A percentile compares a stretch with the other conserved stretches of the same genome.
These are phyloP conservation scores for Rotaria macrura DNA, from an alignment of 2,888 invertebrate species.

Conservation along the genomic window DNA sequence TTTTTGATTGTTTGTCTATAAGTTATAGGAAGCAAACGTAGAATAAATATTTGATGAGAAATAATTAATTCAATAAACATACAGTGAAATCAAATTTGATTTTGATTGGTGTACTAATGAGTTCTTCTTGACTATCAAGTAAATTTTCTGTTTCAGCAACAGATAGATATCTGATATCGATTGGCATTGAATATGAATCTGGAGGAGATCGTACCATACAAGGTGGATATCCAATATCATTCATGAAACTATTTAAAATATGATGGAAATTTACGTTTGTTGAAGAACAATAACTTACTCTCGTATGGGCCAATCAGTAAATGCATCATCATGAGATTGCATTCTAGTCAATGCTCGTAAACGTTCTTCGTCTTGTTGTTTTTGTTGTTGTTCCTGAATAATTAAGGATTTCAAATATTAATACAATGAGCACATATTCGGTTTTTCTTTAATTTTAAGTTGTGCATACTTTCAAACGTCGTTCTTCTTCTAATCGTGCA, in stretches of 20 bases:
- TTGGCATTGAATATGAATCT: neutral
- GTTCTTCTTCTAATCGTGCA: neutral
- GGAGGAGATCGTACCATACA: neutral
- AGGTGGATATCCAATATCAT: neutral
- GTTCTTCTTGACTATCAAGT: slow-evolving; percentile 10
- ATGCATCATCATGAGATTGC: neutral
- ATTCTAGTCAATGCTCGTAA: neutral
- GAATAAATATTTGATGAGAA: neutral
- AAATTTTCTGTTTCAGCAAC: neutral
- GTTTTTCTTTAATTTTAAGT: no score
- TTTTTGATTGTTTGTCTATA: neutral
- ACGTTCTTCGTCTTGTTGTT: neutral
- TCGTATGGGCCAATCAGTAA: neutral
- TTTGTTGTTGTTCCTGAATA: neutral
- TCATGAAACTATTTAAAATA: neutral
- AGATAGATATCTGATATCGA: neutral
- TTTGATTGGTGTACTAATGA: neutral
- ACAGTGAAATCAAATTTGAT: neutral
- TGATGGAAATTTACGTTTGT: neutral
- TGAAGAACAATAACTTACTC: neutral
- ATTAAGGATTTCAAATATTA: no score
- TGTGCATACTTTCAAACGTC: neutral
- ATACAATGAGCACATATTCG: no score
- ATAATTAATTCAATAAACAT: neutral
- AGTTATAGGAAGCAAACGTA: neutral